These are phyloP conservation scores for Tetragnatha versicolor DNA, from an alignment of 1,140 invertebrate species.

Conservation along the genomic window DNA sequence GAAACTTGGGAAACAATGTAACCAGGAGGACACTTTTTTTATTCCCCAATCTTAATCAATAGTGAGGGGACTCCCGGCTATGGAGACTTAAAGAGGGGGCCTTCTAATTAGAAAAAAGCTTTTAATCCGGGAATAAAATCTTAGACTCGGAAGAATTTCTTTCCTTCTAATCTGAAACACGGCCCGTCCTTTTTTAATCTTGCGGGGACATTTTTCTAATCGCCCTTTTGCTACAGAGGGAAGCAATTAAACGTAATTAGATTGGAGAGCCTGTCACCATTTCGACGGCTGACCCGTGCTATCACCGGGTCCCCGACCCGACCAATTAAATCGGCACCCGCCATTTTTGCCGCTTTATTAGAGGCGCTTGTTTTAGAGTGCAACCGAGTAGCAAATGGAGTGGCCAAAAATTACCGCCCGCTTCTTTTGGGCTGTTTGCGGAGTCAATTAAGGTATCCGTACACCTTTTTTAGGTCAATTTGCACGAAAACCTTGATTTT, in stretches of 20 bases:
- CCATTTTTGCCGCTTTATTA: constrained; percentile 38
- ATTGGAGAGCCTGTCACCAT: constrained; percentile 47
- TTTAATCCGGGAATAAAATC: constrained; percentile 54
- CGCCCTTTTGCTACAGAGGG: constrained; percentile 37
- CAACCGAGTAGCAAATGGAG: constrained; percentile 25
- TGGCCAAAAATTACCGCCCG: constrained; percentile 21
- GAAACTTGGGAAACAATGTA: constrained; percentile 45
- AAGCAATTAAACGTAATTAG: constrained; percentile 52
- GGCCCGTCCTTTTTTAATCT: constrained; percentile 45
- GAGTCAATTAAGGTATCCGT: no score
- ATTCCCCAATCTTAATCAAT: constrained; percentile 39
- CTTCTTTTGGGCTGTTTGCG: no score
- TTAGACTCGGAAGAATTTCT: constrained; percentile 39
- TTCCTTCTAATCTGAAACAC: constrained; percentile 47
- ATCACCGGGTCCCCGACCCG: constrained; percentile 8
- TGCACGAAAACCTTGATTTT: no score
- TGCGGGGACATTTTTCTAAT: constrained; percentile 52
- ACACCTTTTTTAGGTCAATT: no score
- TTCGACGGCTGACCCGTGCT: constrained; percentile 33
- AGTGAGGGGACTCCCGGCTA: constrained; percentile 6
- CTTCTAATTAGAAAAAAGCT: constrained; percentile 50
- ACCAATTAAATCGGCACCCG: constrained; percentile 2
- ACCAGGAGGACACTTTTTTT: constrained; percentile 33
- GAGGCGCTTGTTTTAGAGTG: constrained; percentile 17
- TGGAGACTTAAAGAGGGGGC: constrained; percentile 24